Evolutionary conservation across 2,797 vertebrate species (phyloP), one percentile per base, ranked within the genome.

Genomic region (Heliangelus exortis): DNA sequence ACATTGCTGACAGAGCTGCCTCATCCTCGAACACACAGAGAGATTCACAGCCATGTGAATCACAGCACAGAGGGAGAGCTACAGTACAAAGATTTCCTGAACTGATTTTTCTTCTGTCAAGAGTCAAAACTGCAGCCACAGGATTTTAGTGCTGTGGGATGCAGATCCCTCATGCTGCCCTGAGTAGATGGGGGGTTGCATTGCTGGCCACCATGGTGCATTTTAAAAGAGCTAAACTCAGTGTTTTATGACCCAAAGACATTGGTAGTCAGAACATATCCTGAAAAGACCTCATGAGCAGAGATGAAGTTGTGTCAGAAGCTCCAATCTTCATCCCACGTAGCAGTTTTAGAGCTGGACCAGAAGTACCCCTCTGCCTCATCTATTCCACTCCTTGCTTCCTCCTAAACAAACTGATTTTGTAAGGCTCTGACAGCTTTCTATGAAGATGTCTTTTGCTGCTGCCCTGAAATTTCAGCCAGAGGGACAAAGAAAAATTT

Each of bases 1-100:
- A 83, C 23, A 26, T 58, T 79, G 93, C 95, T 93, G 95, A 82
- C 95, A 88, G 93, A 93, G 87, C 90, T 88, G 91, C 87, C 85
- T 88, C 23, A 0, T 89, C 78, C 84, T 45, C 41, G 7, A 57
- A 9, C 54, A 79, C 82, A 23, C 0, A 0, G 29, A 43, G 89
- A 93, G 79, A 86, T 92, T 93, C 85, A 62, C 58, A 31, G 62
- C 74, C 26, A 8, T 19, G 41, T 87, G 92, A 95, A 94, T 94
- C 92, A 84, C 0, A 0, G 12, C 15, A 8, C 41, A 18, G 45
- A 57, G 77, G n/a, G 9, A 43, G 76, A 90, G 26, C 63, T 34
- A 11, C 2, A 5, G 45, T 47, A 29, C 69, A 48, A 66, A 88
- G 31, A 81, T 57, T 45, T 62, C 80, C 63, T 9, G 72, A 71